These are phyloP conservation scores for Serrognathus titanus DNA, from an alignment of 2,888 invertebrate genomes.

Conservation along the genomic window DNA sequence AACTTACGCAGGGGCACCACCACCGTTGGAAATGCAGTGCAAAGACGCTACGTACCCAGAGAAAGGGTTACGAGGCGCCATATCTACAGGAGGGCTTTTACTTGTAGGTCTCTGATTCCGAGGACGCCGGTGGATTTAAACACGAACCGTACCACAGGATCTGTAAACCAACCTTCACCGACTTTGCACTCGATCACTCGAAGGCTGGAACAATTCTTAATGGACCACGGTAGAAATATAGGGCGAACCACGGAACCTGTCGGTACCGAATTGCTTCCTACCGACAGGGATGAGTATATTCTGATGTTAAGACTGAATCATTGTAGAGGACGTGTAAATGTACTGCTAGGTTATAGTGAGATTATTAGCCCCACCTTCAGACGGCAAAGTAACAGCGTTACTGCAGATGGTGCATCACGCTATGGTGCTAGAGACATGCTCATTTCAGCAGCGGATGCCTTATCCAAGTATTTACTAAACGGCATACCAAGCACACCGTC, in stretches of 20 bases:
- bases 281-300: constrained; percentile 39
- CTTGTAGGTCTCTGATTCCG: constrained; percentile 12
- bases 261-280: constrained; percentile 12
- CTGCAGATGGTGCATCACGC: constrained; percentile 40
- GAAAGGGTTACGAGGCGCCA: constrained; percentile 24
- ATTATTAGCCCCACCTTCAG: constrained; percentile 17
- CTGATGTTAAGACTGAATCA: constrained; percentile 39
- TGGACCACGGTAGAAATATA: constrained; percentile 28
- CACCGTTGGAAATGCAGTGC: constrained; percentile 29
- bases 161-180: constrained; percentile 19
- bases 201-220: constrained; percentile 28
- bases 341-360: constrained; percentile 32
- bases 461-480: constrained; percentile 48
- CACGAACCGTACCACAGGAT: constrained; percentile 7
- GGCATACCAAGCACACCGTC: constrained; percentile 35
- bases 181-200: constrained; percentile 24
- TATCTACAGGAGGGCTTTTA: constrained; percentile 25
- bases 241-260: constrained; percentile 12
- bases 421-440: constrained; percentile 46
- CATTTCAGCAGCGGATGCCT: constrained; percentile 48
- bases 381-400: constrained; percentile 29
- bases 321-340: constrained; percentile 39
- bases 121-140: constrained; percentile 18
- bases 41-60: constrained; percentile 32
- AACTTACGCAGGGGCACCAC: constrained; percentile 34